Evolutionary conservation across 2,113 vertebrate species (phyloP), one percentile per base, ranked within the genome.

Genomic region (Hydropotes inermis): DNA sequence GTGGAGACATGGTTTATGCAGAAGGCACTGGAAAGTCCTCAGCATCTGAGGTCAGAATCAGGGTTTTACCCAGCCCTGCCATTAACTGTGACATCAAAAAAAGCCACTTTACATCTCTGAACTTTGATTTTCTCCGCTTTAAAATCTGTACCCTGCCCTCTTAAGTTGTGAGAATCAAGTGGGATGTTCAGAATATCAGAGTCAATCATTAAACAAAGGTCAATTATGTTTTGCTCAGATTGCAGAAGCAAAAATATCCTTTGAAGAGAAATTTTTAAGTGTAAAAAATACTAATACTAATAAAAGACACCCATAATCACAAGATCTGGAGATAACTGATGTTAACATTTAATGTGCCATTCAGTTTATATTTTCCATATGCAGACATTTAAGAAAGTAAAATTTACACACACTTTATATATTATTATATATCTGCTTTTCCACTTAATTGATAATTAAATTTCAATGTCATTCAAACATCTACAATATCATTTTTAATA

Each of bases 191-290:
- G 33, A 92, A 94, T 39, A 85, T 85, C 58, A 55, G 12, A 93
- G 28, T 47, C 81, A 84, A 70, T 95, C 55, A 92, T 67, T 91
- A 97, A 96, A 36, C 67, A 92, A 97, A 98, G 82, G 76, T 95
- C 95, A 94, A 57, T 70, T 90, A 21, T 89, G 70, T 83, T 93
- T 94, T 94, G 89, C 94, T 95, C 87, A n/a, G 43, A 94, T 91
- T 94, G 12, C 7, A 79, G 36, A 91, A 27, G 39, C 64, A 70
- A 96, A 91, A 92, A 78, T 90, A 39, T 25, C 23, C 93, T 96
- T 88, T 78, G 82, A 39, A 96, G 87, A 87, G 79, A 79, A 64
- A 7, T 6, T 50, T 95, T 43, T 3, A 93, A 96, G 15, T 39
- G 19, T 12, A 94, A 96, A 96, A 90, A 92, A 78, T 94, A 76